Evolutionary conservation across 2,888 invertebrate species (phyloP).

Genomic region (Eledona agricola): DNA sequence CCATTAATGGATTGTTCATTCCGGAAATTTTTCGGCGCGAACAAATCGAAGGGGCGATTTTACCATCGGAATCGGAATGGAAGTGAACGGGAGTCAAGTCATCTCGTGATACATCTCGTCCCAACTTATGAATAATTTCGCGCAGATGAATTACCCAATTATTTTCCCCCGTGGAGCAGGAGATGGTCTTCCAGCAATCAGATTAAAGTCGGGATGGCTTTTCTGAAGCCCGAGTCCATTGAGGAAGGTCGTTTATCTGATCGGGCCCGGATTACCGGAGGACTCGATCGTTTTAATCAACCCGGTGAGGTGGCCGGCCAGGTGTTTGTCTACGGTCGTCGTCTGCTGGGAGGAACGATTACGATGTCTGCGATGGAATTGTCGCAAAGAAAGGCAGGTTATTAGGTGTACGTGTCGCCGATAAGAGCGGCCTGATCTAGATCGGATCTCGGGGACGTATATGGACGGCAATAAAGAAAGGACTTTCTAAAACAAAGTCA

Average conservation of each 20-base stretch:
- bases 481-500: conserved; percentile 58
- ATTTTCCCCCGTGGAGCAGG: conserved; percentile 49
- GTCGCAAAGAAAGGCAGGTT: conserved; percentile 24
- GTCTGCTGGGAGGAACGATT: conserved; percentile 4
- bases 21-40: too few relatives aligned
- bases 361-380: conserved; percentile 13
- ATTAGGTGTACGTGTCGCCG: conserved; percentile 39
- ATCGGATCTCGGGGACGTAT: conserved; percentile 44
- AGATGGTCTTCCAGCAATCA: conserved; percentile 54
- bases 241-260: conserved; percentile 32
- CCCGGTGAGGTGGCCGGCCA: too few relatives aligned
- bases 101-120: conserved; percentile 21
- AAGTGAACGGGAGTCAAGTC: too few relatives aligned
- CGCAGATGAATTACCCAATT: conserved; percentile 59
- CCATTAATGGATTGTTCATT: too few relatives aligned
- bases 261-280: conserved; percentile 16
- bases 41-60: too few relatives aligned
- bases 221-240: conserved; percentile 46
- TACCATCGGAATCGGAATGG: too few relatives aligned
- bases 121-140: conserved; percentile 58
- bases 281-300: conserved; percentile 14
- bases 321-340: conserved; percentile 13
- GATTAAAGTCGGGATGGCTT: conserved; percentile 49
- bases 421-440: conserved; percentile 44
- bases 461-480: conserved; percentile 52